Percentiles rank a stretch among this genome's conserved stretches.
phyloP scores from a whole-genome alignment of 92 coral and sea anemone species.

The Porites lobata region DNA sequence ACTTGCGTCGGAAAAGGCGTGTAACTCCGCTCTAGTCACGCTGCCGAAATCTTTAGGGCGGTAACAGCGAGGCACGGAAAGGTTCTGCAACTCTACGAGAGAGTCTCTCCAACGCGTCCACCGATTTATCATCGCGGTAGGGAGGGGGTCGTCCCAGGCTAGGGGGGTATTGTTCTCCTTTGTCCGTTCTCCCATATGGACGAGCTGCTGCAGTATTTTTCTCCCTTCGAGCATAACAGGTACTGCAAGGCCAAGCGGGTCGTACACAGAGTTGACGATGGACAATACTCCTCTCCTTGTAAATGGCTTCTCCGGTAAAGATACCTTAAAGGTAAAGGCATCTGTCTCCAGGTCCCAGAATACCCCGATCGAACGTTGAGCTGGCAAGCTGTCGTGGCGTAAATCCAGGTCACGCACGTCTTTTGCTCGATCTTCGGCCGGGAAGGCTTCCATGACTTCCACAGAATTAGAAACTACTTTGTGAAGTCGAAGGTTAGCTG shows the following conservation, averaged over 20 bases:
- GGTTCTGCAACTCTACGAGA: constrained; percentile 32
- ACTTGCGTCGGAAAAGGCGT: constrained; percentile 43
- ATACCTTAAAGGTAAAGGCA: constrained; percentile 34
- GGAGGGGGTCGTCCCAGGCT: constrained; percentile 58
- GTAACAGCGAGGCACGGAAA: constrained; percentile 19
- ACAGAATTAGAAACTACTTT: constrained; percentile 55
- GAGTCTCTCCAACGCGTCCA: constrained; percentile 58
- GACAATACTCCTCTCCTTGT: constrained; percentile 54
- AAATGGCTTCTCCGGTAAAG: constrained; percentile 36
- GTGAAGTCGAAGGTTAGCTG: too few relatives aligned
- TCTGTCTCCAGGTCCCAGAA: constrained; percentile 41
- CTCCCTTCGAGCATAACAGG: constrained; percentile 38
- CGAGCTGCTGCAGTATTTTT: constrained; percentile 6
- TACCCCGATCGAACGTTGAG: constrained; percentile 51
- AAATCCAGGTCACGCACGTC: constrained; percentile 45
- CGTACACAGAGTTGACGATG: constrained; percentile 52
- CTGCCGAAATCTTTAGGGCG: constrained; percentile 39
- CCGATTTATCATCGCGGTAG: neutral
- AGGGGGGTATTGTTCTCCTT: constrained; percentile 41
- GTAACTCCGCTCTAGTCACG: neutral
- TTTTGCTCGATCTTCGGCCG: constrained; percentile 42
- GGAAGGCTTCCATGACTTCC: constrained; percentile 63
- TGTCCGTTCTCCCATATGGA: constrained; percentile 3
- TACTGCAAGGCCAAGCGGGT: constrained; percentile 51
- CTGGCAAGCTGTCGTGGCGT: constrained; percentile 27